Evolutionary conservation across 2,888 invertebrate species (phyloP), one percentile per base, ranked within the genome.

Genomic region (Neoaliturus tenellus): DNA sequence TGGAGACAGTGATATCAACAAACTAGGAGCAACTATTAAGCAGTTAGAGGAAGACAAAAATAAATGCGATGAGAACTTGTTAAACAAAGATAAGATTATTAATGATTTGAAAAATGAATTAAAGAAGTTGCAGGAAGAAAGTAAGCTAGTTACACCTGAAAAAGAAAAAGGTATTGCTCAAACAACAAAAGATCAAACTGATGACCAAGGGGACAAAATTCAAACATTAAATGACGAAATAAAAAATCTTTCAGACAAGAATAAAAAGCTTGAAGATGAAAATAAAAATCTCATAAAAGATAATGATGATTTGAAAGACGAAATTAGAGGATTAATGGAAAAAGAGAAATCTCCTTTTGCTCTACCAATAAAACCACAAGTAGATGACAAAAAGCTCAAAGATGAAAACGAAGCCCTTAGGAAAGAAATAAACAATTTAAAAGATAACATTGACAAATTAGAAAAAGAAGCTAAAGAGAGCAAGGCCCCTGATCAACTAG

Each of bases 31-130:
- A 6, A 14, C 51, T 23, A 51, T 71, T 71, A 71, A 71, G 6
- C 8, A 71, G 20, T 75, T 75, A 25, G 73, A 75, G 48, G 28
- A 75, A 12, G 73, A 75, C 10, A 75, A 75, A 44, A 23, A 75
- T 28, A 75, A 75, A 28, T 75, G 73, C 23, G 23, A 75, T 10
- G 73, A 75, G 48, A 10, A 17, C 12, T 10, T 75, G 12, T 20
- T 17, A 44, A 75, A 75, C 25, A 75, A 75, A 28, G 44, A 75
- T 23, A 75, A 75, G 20, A 44, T 39, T 4, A 75, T 75, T 10
- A 17, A 75, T 35, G 28, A 44, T 20, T 44, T 75, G 39, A 20
- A 75, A 44, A 39, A 75, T 44, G 14, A 75, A 5, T 28, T 75
- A 6, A 71, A 39, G 2, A 35, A 48, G 48, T 39, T 44, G 28